A percentile compares a stretch with the other conserved stretches of the same genome.
Evolutionary conservation across 2,113 vertebrate genomes (phyloP).

Genomic region (Uropsilus gracilis): DNA sequence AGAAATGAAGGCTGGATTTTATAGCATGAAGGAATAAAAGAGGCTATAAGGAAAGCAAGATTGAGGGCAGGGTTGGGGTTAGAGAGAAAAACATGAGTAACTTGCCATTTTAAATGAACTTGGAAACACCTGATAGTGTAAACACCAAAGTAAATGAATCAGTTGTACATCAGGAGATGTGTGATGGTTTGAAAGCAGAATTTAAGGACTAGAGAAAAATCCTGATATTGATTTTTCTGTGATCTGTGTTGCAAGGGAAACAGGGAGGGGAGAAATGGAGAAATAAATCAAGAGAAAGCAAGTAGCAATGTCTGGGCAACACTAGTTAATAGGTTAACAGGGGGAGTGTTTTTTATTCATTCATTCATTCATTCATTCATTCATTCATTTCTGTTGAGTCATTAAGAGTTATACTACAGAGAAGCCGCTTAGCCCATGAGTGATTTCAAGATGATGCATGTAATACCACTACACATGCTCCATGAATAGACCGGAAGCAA

Average conservation of each 20-base stretch:
- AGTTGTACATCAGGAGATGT: background rate
- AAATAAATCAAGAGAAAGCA: background rate
- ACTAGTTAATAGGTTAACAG: background rate
- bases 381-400: background rate
- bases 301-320: background rate
- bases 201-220: background rate
- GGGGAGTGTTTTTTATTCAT: too few species aligned
- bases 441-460: background rate
- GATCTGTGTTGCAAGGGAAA: background rate
- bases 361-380: too few species aligned
- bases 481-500: background rate
- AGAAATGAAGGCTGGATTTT: background rate
- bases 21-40: background rate
- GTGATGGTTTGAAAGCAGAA: background rate
- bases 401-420: background rate
- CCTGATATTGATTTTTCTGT: background rate
- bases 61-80: background rate
- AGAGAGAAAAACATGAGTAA: background rate
- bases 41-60: background rate
- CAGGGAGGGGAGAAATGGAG: background rate
- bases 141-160: background rate
- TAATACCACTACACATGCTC: background rate
- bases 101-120: background rate
- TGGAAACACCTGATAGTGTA: background rate
- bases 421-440: background rate